These are phyloP conservation scores for Polypterus bichir DNA, from an alignment of 2,113 vertebrate genomes.

Conservation along the genomic window DNA sequence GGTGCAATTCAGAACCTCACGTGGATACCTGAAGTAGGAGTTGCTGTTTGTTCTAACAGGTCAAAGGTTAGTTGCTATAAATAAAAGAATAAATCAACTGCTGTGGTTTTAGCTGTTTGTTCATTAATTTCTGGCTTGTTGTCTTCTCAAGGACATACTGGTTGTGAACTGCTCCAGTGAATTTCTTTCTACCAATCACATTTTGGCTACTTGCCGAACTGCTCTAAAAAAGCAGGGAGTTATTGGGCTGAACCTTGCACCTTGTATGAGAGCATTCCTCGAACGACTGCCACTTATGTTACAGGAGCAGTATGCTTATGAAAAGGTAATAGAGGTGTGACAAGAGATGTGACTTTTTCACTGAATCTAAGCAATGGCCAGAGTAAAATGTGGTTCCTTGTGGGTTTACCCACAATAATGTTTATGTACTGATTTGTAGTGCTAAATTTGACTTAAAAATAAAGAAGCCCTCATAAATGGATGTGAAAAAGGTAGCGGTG, in stretches of 20 bases:
- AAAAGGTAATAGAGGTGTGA: slow-evolving; percentile 59
- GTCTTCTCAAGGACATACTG: slow-evolving; percentile 68
- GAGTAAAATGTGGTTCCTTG: too few species aligned
- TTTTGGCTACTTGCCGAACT: slow-evolving; percentile 80
- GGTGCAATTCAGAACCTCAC: slow-evolving; percentile 84
- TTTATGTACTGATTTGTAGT: background rate
- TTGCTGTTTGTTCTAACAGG: slow-evolving; percentile 89
- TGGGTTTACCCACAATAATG: background rate
- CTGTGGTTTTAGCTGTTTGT: background rate
- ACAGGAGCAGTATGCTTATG: slow-evolving; percentile 91
- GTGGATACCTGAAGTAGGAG: slow-evolving; percentile 93
- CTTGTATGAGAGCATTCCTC: slow-evolving; percentile 90
- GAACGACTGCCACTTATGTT: slow-evolving; percentile 89
- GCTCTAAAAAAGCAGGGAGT: slow-evolving; percentile 89
- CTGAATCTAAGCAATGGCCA: background rate
- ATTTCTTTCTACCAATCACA: slow-evolving; percentile 73
- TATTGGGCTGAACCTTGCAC: slow-evolving; percentile 80
- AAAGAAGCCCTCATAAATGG: too few species aligned
- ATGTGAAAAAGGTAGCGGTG: too few species aligned
- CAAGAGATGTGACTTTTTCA: background rate
- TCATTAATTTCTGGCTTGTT: background rate
- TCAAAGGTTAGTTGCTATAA: slow-evolving; percentile 64
- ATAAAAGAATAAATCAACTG: too few species aligned
- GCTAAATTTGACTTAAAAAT: background rate
- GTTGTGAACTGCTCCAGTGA: slow-evolving; percentile 84